phyloP scores from a whole-genome alignment of 2,797 vertebrate species.

The Thamnophis elegans region DNA sequence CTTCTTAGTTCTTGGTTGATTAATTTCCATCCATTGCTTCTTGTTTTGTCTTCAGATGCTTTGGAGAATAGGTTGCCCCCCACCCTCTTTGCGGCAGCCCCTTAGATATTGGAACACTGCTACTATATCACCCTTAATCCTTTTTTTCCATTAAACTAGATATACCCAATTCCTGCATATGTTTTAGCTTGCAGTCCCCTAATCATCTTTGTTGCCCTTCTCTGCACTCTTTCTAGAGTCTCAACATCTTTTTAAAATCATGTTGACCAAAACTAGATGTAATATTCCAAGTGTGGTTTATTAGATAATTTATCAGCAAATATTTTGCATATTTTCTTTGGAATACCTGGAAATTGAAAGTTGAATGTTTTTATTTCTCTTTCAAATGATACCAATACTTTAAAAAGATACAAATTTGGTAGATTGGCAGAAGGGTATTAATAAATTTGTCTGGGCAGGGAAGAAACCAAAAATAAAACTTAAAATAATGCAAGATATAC shows the following conservation, averaged over 20 bases:
- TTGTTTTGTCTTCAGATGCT: background rate
- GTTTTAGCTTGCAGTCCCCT: background rate
- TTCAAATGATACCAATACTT: no score
- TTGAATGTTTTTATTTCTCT: no score
- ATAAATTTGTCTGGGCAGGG: no score
- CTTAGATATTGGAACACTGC: background rate
- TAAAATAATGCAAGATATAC: no score
- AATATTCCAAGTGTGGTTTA: background rate
- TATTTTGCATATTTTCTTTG: background rate
- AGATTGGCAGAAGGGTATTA: no score
- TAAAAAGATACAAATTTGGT: no score
- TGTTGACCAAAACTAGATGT: background rate
- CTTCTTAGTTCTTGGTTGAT: background rate
- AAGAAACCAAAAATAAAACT: no score
- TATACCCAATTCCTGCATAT: background rate
- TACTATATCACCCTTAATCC: background rate
- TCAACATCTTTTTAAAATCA: background rate
- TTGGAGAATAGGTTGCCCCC: background rate
- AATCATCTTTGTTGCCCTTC: no score
- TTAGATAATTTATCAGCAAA: background rate
- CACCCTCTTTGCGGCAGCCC: no score
- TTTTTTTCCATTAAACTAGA: background rate
- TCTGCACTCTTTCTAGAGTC: background rate
- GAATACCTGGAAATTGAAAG: background rate
- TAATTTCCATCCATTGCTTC: background rate